These are phyloP conservation scores for Lepisosteus oculatus DNA, from an alignment of 2,113 vertebrate genomes.

Conservation along the genomic window DNA sequence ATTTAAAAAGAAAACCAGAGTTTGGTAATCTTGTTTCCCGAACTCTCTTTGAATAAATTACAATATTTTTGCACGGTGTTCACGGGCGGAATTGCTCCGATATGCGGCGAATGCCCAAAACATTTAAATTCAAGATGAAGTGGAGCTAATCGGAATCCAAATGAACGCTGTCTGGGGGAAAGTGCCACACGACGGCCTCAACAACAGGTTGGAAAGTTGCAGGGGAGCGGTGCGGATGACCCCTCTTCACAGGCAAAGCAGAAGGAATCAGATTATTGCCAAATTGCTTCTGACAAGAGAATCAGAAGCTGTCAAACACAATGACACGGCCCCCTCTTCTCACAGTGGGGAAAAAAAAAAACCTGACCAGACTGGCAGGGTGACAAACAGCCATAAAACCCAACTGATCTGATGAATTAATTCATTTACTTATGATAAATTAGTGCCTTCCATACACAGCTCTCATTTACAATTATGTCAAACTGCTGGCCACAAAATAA, in stretches of 20 bases:
- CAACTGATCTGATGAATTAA: slow-evolving; percentile 77
- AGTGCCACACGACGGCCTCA: neutral
- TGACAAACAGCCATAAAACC: slow-evolving; percentile 71
- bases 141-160: neutral
- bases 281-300: slow-evolving; percentile 89
- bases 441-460: slow-evolving; percentile 73
- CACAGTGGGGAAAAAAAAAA: slow-evolving; percentile 51
- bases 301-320: slow-evolving; percentile 95
- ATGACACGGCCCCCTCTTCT: slow-evolving; percentile 71
- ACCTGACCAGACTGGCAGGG: slow-evolving; percentile 67
- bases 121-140: neutral
- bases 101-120: neutral
- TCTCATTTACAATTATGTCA: slow-evolving; percentile 84
- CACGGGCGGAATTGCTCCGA: neutral
- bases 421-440: slow-evolving; percentile 83
- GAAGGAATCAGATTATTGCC: slow-evolving; percentile 81
- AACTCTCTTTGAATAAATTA: no score
- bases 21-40: no score
- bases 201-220: neutral
- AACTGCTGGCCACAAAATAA: slow-evolving; percentile 58
- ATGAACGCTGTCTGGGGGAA: neutral
- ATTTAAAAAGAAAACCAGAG: no score
- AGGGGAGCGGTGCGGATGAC: neutral
- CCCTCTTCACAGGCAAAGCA: slow-evolving; percentile 33
- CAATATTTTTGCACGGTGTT: no score